Base-by-base conservation (phyloP, 2,888 invertebrate genomes). In the Mythimna vitellina region DNA sequence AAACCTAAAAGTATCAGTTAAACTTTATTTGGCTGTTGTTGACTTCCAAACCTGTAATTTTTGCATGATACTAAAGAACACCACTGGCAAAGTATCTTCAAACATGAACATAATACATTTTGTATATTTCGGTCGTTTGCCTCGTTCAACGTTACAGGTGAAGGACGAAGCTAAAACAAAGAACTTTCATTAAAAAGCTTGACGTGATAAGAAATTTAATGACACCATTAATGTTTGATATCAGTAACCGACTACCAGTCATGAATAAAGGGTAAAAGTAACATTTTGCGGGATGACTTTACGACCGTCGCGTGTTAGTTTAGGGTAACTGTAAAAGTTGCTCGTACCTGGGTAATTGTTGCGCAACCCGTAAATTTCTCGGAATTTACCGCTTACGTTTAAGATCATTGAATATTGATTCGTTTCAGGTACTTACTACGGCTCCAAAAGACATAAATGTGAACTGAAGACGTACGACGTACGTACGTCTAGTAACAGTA, bases 381-480 rank as follows among this genome's bases (percentile, higher is more conserved):
- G 74, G 77, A 86, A 88, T 89, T 89, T 87, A 87, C 85, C 77
- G 78, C 86, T 84, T 85, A 81, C 79, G 75, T 73, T 60, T 22
- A 68, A 70, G 73, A 76, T 83, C 83, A 84, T 81, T 87, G 85
- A 86, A 90, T 89, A 87, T 88, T 89, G 80, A 89, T 82, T 86
- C 70, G 81, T 70, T 78, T 73, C 20, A 12, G 54, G 56, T 56
- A 46, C 38, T 69, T 51, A 46, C 38, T 51, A 46, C 38, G 10
- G 10, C 38, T 53, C 22, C 14, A 22, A 56, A 32, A 66, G 58
- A 29, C n/a, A 62, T 77, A 70, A 81, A 70, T 17, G 54, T 64
- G 46, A 38, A 76, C 56, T 58, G 61, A 25, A 65, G 56, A 62
- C 64, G 49, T 65, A 42, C 1, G 20, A 25, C 1, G 63, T 56